Conservation (phyloP, 53 echinoderm and acorn worm genomes). For the Astropecten irregularis region DNA sequence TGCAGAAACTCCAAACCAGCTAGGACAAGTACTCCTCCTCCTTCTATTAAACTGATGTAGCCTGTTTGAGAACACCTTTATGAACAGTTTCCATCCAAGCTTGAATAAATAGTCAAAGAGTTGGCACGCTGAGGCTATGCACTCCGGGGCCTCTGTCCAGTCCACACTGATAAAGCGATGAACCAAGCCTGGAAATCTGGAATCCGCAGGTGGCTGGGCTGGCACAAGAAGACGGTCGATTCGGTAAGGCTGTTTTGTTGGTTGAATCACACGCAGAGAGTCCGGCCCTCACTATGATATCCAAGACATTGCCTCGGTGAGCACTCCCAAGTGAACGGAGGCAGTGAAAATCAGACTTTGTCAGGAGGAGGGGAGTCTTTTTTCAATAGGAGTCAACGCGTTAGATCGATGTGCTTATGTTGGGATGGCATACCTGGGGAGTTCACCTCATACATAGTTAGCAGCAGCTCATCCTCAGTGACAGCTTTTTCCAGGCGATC, state of each 20-base stretch:
- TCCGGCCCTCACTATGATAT: neutral
- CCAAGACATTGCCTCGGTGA: neutral
- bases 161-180: slow-evolving; percentile 28
- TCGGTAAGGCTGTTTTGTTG: slow-evolving; percentile 9
- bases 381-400: too few relatives aligned
- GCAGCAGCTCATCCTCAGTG: slow-evolving; percentile 19
- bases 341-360: too few relatives aligned
- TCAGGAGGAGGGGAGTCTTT: too few relatives aligned
- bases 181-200: slow-evolving; percentile 4
- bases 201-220: slow-evolving; percentile 38
- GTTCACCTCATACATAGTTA: slow-evolving; percentile 6
- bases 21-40: too few relatives aligned
- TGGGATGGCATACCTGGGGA: too few relatives aligned
- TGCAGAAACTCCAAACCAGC: too few relatives aligned
- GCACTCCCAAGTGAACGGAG: neutral
- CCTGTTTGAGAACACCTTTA: too few relatives aligned
- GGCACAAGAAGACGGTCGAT: neutral
- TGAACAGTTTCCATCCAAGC: slow-evolving; percentile 19
- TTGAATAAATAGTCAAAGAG: slow-evolving; percentile 45
- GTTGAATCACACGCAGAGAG: neutral
- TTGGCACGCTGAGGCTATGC: slow-evolving; percentile 40
- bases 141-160: slow-evolving; percentile 15
- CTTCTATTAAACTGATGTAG: too few relatives aligned
- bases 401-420: too few relatives aligned
- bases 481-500: slow-evolving; percentile 45